Conservation (phyloP, 2,113 vertebrate genomes). For the Cryptomyrus ogoouensis region DNA sequence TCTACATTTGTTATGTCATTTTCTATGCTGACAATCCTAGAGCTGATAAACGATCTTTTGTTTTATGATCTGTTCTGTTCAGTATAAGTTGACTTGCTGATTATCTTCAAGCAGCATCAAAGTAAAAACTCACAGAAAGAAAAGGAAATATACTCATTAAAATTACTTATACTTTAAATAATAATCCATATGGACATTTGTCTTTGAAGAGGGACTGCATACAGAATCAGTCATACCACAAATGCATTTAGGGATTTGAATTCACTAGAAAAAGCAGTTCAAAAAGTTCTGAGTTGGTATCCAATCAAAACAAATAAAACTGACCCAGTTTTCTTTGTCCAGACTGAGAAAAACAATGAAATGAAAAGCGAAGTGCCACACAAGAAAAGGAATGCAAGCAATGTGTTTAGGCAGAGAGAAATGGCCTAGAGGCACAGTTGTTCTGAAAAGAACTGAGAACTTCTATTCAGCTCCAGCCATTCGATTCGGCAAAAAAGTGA, state of each 20-base stretch:
- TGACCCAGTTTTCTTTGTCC: slow-evolving; percentile 9
- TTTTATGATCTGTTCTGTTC: no score
- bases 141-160: not conserved
- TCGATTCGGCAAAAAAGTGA: not conserved
- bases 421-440: not conserved
- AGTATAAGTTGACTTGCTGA: not conserved
- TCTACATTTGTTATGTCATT: no score
- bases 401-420: not conserved
- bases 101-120: not conserved
- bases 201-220: not conserved
- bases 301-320: not conserved
- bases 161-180: not conserved
- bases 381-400: not conserved
- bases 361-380: not conserved
- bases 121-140: not conserved
- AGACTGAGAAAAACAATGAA: not conserved
- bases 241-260: not conserved
- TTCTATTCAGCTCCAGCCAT: not conserved
- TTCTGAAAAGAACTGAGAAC: not conserved
- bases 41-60: no score
- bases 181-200: not conserved
- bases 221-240: not conserved
- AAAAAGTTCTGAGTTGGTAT: not conserved
- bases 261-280: not conserved
- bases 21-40: no score